These are phyloP conservation scores for Brachionichthys hirsutus DNA, from an alignment of 2,113 vertebrate species.

Conservation along the genomic window DNA sequence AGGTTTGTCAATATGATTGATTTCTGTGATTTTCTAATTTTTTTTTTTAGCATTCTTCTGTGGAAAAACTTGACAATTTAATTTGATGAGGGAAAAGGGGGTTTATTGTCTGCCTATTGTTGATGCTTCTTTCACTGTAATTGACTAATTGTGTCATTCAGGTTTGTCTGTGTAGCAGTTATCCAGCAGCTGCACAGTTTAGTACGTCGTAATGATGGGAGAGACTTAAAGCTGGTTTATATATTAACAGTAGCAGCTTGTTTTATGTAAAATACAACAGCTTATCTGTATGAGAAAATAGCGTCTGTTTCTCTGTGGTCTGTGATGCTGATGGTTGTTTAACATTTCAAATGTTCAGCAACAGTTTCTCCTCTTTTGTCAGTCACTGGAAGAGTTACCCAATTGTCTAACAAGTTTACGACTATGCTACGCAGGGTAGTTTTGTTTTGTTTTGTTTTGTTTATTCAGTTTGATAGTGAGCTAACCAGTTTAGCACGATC, in stretches of 20 bases:
- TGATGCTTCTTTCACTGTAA: conserved; percentile 60
- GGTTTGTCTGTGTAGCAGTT: conserved; percentile 41
- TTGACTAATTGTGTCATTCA: conserved; percentile 64
- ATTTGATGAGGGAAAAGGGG: conserved; percentile 66
- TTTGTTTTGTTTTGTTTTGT: conserved; percentile 58
- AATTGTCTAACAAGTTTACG: conserved; percentile 3
- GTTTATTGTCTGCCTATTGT: conserved; percentile 53
- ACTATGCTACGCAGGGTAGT: neutral
- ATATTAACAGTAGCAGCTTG: conserved; percentile 12
- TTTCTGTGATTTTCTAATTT: conserved; percentile 85
- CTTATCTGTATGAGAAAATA: neutral
- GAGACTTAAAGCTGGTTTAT: conserved; percentile 12
- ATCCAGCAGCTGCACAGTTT: conserved; percentile 8
- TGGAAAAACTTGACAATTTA: conserved; percentile 74
- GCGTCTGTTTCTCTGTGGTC: conserved; percentile 10
- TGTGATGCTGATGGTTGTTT: conserved; percentile 14
- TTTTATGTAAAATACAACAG: neutral
- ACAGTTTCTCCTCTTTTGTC: conserved; percentile 23
- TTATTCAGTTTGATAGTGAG: conserved; percentile 57
- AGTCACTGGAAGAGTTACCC: neutral
- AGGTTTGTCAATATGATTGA: conserved; percentile 93
- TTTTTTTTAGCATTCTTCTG: conserved; percentile 73
- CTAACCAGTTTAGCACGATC: conserved; percentile 64
- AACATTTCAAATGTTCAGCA: conserved; percentile 15
- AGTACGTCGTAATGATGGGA: conserved; percentile 16